Evolutionary conservation across 2,113 vertebrate species (phyloP), one percentile per base, ranked within the genome.

Genomic region (Oxyruncus cristatus): DNA sequence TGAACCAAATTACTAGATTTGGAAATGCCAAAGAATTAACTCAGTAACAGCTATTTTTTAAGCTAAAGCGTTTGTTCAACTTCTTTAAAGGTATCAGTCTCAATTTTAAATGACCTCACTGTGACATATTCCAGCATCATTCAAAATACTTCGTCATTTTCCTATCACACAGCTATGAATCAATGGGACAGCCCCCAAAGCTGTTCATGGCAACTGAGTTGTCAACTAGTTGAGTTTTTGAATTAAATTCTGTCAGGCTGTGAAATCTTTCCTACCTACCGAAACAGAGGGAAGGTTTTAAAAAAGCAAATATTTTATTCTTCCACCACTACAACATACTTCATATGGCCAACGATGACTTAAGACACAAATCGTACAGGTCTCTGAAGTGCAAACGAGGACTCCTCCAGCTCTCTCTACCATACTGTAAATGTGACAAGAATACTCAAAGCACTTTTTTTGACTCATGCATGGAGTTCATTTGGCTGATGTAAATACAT

Each of bases 11-110:
- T 5, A 65, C 17, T 33, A 19, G 19, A 50, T 76, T 41, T 28
- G 17, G 32, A 86, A 88, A 44, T 0, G 2, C 11, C 26, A n/a
- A 65, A 66, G n/a, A n/a, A 58, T 6, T 3, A 85, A 26, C 8
- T 24, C 20, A 15, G 2, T 49, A 73, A 41, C 0, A 0, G 39
- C 27, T 93, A 7, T 35, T 71, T 67, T 47, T 35, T 63, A 56
- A 61, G 41, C n/a, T 8, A 23, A 52, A 3, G 2, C 2, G 3
- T 2, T 2, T 23, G 42, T 30, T 55, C 58, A 82, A 12, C 41
- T 62, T 67, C 33, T 72, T n/a, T 92, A 50, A 14, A 47, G 9
- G 5, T 76, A 77, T 55, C 26, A 77, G 39, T 30, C 32, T 72
- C 85, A 46, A 5, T 47, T 93, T 63, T 67, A 84, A 77, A 77